phyloP scores from a whole-genome alignment of 2,888 invertebrate genomes.

The Drosophila subsilvestris region DNA sequence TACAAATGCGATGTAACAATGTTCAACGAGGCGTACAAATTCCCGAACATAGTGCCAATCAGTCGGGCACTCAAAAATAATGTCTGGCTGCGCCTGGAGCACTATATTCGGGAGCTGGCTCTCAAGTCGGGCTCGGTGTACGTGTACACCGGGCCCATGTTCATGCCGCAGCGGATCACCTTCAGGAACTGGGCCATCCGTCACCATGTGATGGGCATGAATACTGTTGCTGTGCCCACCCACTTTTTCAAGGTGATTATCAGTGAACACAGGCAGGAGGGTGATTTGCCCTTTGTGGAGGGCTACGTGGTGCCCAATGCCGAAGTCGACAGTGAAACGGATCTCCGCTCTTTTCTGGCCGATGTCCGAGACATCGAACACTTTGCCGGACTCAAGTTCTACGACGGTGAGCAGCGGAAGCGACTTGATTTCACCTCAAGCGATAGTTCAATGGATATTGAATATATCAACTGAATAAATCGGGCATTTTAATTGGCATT shows the following conservation, averaged over 20 bases:
- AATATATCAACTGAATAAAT: not conserved
- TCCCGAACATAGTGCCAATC: slow-evolving; percentile 98
- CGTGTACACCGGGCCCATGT: slow-evolving; percentile 95
- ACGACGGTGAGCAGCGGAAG: slow-evolving; percentile 90
- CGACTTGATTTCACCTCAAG: slow-evolving; percentile 12
- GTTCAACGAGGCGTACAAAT: slow-evolving; percentile 93
- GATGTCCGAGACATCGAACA: slow-evolving; percentile 94
- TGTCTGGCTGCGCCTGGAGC: slow-evolving; percentile 94
- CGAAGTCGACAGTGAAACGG: slow-evolving; percentile 89
- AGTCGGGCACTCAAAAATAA: slow-evolving; percentile 94
- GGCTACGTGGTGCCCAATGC: slow-evolving; percentile 96
- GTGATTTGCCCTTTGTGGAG: slow-evolving; percentile 90
- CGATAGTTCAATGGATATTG: not conserved
- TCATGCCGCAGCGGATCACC: slow-evolving; percentile 91
- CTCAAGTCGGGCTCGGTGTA: slow-evolving; percentile 90
- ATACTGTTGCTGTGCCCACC: slow-evolving; percentile 97
- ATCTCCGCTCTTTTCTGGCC: slow-evolving; percentile 90
- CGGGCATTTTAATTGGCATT: not conserved
- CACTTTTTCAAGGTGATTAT: slow-evolving; percentile 98
- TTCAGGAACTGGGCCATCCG: slow-evolving; percentile 94
- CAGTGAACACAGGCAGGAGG: slow-evolving; percentile 87
- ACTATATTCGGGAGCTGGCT: slow-evolving; percentile 90
- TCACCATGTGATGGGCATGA: slow-evolving; percentile 95
- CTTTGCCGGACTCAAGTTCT: slow-evolving; percentile 95
- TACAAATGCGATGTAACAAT: slow-evolving; percentile 90